Conservation (phyloP, 2,888 invertebrate genomes). For the Mythimna lalbum region DNA sequence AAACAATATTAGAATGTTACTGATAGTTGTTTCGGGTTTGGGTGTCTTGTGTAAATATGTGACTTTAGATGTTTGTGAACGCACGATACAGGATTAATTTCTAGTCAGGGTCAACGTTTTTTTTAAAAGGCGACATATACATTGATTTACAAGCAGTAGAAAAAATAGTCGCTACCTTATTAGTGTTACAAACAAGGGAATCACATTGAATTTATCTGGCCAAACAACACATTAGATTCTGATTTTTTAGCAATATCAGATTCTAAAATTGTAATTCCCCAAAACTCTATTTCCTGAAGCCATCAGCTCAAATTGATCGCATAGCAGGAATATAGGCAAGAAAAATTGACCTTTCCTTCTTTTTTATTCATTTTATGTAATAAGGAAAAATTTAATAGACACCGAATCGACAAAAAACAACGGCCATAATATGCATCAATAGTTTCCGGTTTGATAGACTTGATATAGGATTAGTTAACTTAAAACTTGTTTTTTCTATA, state of each 20-base stretch:
- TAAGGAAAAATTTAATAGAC: background rate
- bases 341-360: slow-evolving; percentile 16
- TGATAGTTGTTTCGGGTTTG: too few species aligned
- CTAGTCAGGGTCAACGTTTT: too few species aligned
- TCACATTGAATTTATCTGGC: background rate
- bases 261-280: background rate
- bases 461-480: background rate
- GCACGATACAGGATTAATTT: too few species aligned
- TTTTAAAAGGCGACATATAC: too few species aligned
- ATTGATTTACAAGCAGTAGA: too few species aligned
- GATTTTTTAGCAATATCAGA: background rate
- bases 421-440: background rate
- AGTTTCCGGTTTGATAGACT: background rate
- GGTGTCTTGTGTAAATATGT: too few species aligned
- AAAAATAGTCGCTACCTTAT: too few species aligned
- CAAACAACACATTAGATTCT: background rate
- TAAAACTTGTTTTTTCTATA: too few species aligned
- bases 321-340: too few species aligned
- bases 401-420: too few species aligned
- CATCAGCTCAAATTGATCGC: background rate
- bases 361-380: background rate
- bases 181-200: background rate
- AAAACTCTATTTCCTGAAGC: background rate
- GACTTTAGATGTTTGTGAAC: too few species aligned
- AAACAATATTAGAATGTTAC: too few species aligned